Evolutionary conservation across 2,888 invertebrate species (phyloP).

Genomic region (Ypsolopha scabrella): DNA sequence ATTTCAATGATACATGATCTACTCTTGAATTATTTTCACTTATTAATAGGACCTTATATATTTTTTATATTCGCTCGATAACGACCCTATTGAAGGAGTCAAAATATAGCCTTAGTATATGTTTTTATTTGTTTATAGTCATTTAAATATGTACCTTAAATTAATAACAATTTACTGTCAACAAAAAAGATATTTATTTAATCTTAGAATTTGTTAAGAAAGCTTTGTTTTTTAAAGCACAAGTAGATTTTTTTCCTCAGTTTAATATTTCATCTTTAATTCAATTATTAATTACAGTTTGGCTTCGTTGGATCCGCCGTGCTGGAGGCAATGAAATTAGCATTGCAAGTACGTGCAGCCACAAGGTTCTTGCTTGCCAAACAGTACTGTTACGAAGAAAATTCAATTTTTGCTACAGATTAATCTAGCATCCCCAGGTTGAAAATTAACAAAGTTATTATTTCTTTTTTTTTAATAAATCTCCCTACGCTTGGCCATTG

Average conservation of each 20-base stretch:
- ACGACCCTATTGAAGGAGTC: too few relatives aligned
- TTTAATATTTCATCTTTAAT: background rate
- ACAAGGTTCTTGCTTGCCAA: conserved; percentile 8
- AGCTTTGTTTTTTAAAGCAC: background rate
- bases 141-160: too few relatives aligned
- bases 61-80: too few relatives aligned
- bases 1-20: too few relatives aligned
- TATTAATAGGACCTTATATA: too few relatives aligned
- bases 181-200: background rate
- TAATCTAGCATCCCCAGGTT: conserved; percentile 2
- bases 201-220: background rate
- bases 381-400: conserved; percentile 8
- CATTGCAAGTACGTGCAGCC: conserved; percentile 9
- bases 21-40: too few relatives aligned
- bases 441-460: conserved; percentile 1
- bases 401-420: conserved; percentile 5
- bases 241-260: background rate
- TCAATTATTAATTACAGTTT: background rate
- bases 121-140: too few relatives aligned
- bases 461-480: background rate
- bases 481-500: too few relatives aligned
- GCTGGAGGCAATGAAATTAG: conserved; percentile 5
- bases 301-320: background rate
- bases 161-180: too few relatives aligned
- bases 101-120: too few relatives aligned